Percentiles rank a stretch among this genome's conserved stretches.
Conservation (phyloP, 2,113 vertebrate genomes). For the Alexandromys fortis region DNA sequence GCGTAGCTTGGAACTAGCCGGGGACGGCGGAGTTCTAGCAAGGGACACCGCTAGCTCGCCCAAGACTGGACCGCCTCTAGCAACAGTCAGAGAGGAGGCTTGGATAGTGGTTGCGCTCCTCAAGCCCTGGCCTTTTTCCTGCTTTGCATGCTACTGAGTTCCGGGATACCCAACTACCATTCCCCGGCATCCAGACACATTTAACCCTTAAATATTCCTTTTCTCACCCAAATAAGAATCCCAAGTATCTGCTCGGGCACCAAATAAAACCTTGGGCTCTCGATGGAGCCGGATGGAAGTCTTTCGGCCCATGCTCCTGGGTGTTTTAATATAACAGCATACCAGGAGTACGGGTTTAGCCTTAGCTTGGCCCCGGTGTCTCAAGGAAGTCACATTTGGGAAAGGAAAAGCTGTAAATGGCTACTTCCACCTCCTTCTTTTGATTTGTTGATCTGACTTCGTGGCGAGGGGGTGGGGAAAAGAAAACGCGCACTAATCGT, state of each 20-base stretch:
- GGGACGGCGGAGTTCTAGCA: accelerated
- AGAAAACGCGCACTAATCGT: constrained; percentile 84
- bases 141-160: neutral
- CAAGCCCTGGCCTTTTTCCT: neutral
- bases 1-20: neutral
- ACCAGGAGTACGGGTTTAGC: neutral
- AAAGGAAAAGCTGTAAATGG: neutral
- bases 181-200: neutral
- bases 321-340: neutral
- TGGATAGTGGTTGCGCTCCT: neutral
- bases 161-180: neutral
- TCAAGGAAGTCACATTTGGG: neutral
- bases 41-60: neutral
- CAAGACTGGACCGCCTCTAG: neutral
- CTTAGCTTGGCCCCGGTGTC: neutral
- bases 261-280: constrained; percentile 53
- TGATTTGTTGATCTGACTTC: constrained; percentile 11
- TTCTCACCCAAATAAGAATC: constrained; percentile 54
- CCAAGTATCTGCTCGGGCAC: constrained; percentile 46
- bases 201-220: neutral
- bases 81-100: neutral
- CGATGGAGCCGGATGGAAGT: neutral
- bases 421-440: constrained; percentile 30
- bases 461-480: constrained; percentile 63
- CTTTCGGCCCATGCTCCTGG: neutral